phyloP scores from a whole-genome alignment of 2,888 invertebrate genomes.

The Plemyria rubiginata region DNA sequence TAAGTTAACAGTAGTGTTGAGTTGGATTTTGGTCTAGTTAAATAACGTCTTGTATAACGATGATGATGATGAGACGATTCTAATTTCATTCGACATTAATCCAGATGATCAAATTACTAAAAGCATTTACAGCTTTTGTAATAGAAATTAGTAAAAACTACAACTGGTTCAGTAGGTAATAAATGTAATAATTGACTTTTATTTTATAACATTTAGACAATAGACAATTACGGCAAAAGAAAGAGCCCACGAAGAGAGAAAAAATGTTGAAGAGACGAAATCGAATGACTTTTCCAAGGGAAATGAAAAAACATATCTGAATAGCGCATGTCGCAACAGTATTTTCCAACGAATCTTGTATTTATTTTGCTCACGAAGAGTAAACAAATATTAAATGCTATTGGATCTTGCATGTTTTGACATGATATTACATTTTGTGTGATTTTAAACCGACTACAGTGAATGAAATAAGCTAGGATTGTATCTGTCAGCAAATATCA shows the following conservation, averaged over 20 bases:
- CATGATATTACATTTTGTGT: conserved; percentile 26
- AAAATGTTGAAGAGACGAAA: conserved; percentile 52
- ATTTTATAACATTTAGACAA: conserved; percentile 46
- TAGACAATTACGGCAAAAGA: conserved; percentile 45
- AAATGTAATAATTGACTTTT: too few relatives aligned
- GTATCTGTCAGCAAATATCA: conserved; percentile 1
- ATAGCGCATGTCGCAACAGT: conserved; percentile 46
- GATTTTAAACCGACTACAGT: conserved; percentile 16
- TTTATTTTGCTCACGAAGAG: conserved; percentile 46
- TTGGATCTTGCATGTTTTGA: conserved; percentile 40
- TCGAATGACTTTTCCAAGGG: conserved; percentile 53
- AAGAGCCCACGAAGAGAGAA: conserved; percentile 43
- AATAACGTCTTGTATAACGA: not conserved
- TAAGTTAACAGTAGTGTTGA: not conserved
- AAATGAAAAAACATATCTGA: conserved; percentile 55
- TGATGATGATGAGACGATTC: not conserved
- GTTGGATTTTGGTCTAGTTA: not conserved
- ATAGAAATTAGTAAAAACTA: not conserved
- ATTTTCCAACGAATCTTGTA: conserved; percentile 43
- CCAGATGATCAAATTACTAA: not conserved
- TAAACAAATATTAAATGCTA: conserved; percentile 36
- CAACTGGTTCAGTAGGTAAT: conserved; percentile 10
- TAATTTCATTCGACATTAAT: not conserved
- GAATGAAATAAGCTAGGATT: conserved; percentile 13
- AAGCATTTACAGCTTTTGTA: not conserved